A percentile compares a stretch with the other conserved stretches of the same genome.
These are phyloP conservation scores for Phaonia tiefii DNA, from an alignment of 2,888 invertebrate species.

Conservation along the genomic window DNA sequence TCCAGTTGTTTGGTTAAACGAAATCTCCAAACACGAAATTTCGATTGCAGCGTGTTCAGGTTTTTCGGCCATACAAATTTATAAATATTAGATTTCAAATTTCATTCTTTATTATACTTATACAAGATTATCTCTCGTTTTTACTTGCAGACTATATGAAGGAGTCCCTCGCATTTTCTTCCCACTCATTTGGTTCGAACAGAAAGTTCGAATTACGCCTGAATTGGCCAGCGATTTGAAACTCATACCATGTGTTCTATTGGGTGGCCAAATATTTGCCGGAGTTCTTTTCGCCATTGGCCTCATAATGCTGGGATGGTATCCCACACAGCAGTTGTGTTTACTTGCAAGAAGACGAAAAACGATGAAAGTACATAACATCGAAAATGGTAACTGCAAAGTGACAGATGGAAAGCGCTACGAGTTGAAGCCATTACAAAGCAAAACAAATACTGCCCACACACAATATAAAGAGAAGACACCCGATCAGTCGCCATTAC, in stretches of 20 bases:
- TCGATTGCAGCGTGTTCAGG: no score
- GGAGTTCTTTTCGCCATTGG: slow-evolving; percentile 81
- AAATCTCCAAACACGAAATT: no score
- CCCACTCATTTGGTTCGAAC: slow-evolving; percentile 90
- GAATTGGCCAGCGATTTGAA: slow-evolving; percentile 83
- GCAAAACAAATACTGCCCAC: slow-evolving; percentile 61
- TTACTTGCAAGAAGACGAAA: slow-evolving; percentile 69
- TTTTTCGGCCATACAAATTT: no score
- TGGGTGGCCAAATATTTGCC: slow-evolving; percentile 82
- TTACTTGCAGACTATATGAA: slow-evolving; percentile 83
- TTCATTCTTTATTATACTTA: no score
- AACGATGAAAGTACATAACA: slow-evolving; percentile 59
- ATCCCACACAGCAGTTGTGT: slow-evolving; percentile 72
- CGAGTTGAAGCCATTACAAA: slow-evolving; percentile 71
- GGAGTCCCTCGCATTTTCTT: slow-evolving; percentile 86
- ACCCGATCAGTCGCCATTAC: slow-evolving; percentile 75
- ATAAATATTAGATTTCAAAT: no score
- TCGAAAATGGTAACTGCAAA: slow-evolving; percentile 71
- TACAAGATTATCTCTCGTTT: slow-evolving; percentile 43
- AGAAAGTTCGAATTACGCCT: slow-evolving; percentile 84
- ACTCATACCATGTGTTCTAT: slow-evolving; percentile 81
- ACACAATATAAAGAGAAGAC: slow-evolving; percentile 68
- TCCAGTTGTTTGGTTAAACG: no score
- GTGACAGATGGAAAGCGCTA: slow-evolving; percentile 49
- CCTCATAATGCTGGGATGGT: slow-evolving; percentile 78